Evolutionary conservation across 2,888 invertebrate species (phyloP).

Genomic region (Nemapogon koenigi): DNA sequence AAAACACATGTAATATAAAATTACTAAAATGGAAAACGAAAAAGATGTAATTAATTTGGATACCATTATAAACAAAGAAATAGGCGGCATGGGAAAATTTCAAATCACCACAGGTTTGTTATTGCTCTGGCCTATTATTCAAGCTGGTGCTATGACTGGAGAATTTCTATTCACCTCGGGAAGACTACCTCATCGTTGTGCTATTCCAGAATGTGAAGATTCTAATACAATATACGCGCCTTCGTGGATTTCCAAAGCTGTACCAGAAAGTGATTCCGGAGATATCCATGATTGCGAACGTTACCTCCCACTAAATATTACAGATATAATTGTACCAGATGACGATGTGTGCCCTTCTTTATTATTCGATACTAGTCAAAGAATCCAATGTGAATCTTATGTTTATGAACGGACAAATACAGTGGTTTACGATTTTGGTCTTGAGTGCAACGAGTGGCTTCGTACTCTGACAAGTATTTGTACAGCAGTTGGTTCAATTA

Average conservation of each 20-base stretch:
- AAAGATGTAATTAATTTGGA: background rate
- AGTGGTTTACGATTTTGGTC: constrained; percentile 1
- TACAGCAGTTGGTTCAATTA: background rate
- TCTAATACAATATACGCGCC: background rate
- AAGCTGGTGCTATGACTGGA: background rate
- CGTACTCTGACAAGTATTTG: constrained; percentile 1
- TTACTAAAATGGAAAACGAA: too few species aligned
- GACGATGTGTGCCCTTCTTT: background rate
- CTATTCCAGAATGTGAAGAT: constrained; percentile 3
- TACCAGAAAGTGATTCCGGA: constrained; percentile 4
- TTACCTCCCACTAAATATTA: constrained; percentile 1
- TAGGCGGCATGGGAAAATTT: constrained; percentile 2
- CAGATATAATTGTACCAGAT: background rate
- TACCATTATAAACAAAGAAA: constrained; percentile 1
- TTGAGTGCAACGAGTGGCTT: constrained; percentile 3
- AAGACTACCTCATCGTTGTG: constrained; percentile 4
- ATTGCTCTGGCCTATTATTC: background rate
- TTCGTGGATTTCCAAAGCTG: constrained; percentile 2
- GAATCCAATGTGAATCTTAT: background rate
- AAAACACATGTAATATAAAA: constrained; percentile 8
- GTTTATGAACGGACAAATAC: constrained; percentile 1
- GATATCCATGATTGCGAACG: constrained; percentile 2
- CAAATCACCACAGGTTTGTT: constrained; percentile 4
- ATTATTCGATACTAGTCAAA: constrained; percentile 1
- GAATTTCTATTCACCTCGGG: constrained; percentile 1